Percentiles rank a stretch among this genome's conserved stretches.
phyloP scores from a whole-genome alignment of 2,113 vertebrate genomes.

The Rhinogobius similis region DNA sequence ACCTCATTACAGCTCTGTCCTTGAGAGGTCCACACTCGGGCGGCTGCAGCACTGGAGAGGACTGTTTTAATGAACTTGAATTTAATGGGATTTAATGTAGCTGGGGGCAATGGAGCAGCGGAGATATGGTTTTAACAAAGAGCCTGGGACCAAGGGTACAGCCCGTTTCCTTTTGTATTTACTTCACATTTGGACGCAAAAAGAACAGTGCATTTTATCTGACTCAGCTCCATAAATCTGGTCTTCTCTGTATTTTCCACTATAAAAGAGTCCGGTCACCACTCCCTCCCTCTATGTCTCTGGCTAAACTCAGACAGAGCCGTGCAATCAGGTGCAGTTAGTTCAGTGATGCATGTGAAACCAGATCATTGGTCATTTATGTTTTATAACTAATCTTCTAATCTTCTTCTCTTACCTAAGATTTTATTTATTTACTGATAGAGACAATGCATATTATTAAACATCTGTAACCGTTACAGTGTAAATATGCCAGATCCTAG shows the following conservation, averaged over 20 bases:
- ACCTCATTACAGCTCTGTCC: constrained; percentile 82
- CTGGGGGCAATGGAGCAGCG: constrained; percentile 83
- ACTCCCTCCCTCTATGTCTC: too few relatives aligned
- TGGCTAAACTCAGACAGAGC: too few relatives aligned
- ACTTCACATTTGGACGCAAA: constrained; percentile 78
- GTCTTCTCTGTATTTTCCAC: background rate
- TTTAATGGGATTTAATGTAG: constrained; percentile 88
- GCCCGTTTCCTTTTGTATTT: constrained; percentile 81
- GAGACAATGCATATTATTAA: too few relatives aligned
- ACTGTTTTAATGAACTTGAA: constrained; percentile 86
- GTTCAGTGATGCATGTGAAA: too few relatives aligned
- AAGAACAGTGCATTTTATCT: constrained; percentile 69
- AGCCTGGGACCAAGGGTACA: constrained; percentile 80
- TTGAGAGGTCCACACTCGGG: constrained; percentile 80
- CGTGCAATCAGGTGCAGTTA: too few relatives aligned
- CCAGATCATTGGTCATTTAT: too few relatives aligned
- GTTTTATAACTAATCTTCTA: too few relatives aligned
- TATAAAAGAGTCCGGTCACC: background rate
- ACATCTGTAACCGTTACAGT: too few relatives aligned
- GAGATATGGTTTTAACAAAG: constrained; percentile 86
- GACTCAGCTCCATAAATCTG: constrained; percentile 71
- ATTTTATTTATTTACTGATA: too few relatives aligned
- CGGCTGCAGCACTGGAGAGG: constrained; percentile 72
- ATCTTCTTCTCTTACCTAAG: too few relatives aligned
- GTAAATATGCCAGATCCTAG: too few relatives aligned